Evolutionary conservation across 2,797 vertebrate genomes (phyloP).

Genomic region (Sebastiscus tertius): DNA sequence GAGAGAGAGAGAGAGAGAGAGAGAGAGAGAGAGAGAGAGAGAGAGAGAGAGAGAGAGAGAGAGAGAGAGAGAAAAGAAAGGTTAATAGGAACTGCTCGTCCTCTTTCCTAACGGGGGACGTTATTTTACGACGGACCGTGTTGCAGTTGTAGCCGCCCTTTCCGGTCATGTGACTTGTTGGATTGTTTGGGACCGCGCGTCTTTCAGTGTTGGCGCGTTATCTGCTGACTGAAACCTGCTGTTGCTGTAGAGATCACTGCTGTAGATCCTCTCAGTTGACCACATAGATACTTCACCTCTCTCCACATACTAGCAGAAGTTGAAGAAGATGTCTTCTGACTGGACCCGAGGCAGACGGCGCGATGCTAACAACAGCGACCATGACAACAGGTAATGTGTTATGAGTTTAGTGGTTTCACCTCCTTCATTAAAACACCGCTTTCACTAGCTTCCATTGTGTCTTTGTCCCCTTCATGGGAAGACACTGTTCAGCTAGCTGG

Average conservation of each 20-base stretch:
- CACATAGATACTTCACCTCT: rapidly evolving
- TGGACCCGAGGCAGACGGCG: constrained; percentile 13
- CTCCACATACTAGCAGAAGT: neutral
- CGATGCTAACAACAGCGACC: neutral
- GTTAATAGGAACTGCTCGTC: no score
- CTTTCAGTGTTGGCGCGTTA: constrained; percentile 59
- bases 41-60: no score
- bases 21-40: no score
- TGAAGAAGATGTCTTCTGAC: constrained; percentile 59
- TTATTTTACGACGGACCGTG: no score
- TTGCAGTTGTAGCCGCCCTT: neutral
- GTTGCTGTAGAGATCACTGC: no score
- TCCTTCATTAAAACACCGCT: no score
- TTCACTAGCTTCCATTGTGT: neutral
- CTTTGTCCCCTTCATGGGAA: neutral
- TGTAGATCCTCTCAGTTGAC: rapidly evolving
- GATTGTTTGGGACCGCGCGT: constrained; percentile 41
- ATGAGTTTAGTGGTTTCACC: neutral
- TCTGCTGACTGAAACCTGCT: neutral
- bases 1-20: no score
- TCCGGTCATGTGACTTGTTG: constrained; percentile 44
- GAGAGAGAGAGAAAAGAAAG: no score
- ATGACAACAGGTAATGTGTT: constrained; percentile 27
- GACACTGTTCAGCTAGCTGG: neutral
- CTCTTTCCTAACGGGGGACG: neutral